Evolutionary conservation across 2,888 invertebrate species (phyloP), one percentile per base, ranked within the genome.

Genomic region (Synanthedon vespiformis): DNA sequence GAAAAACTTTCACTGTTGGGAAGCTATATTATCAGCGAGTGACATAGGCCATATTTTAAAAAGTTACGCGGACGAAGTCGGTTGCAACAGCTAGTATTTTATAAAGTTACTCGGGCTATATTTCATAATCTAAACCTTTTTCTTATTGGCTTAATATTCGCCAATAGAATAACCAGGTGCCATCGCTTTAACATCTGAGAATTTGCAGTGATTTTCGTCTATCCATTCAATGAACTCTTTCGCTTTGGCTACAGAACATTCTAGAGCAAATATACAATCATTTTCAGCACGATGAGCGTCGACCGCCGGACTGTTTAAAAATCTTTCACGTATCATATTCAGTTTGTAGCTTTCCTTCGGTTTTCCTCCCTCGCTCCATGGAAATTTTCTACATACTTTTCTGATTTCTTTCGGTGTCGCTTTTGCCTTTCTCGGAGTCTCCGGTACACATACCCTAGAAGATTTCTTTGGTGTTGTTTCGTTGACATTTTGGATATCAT

Each of bases 271-370:
- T 0, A 88, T 59, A 13, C 92, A 92, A 72, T 94, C 94, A 48
- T 79, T 88, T 65, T 94, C 94, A 1, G 94, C 93, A 49, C 85
- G 80, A 66, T 94, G 94, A 1, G 88, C 80, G 55, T 82, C 70
- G 2, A 65, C 51, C 0, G 89, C 76, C 0, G 72, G 61, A 12
- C 73, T 73, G 0, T 80, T 78, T 14, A 91, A 77, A 11, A 90
- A 67, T 51, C 91, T 80, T 54, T 88, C 73, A 66, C 89, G 92
- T 14, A 93, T 71, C 52, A 89, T 76, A 3, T 58, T 63, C 8
- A 94, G 70, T 69, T 88, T 90, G 64, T 90, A 92, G 3, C 71
- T 76, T 0, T 64, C 57, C 8, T 54, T 60, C 1, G 78, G 77
- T 51, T 65, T 74, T 0, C 53, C 13, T 0, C 64, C 62, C 3